Conservation (phyloP, 2,888 invertebrate genomes). For the Asteroscopus sphinx region DNA sequence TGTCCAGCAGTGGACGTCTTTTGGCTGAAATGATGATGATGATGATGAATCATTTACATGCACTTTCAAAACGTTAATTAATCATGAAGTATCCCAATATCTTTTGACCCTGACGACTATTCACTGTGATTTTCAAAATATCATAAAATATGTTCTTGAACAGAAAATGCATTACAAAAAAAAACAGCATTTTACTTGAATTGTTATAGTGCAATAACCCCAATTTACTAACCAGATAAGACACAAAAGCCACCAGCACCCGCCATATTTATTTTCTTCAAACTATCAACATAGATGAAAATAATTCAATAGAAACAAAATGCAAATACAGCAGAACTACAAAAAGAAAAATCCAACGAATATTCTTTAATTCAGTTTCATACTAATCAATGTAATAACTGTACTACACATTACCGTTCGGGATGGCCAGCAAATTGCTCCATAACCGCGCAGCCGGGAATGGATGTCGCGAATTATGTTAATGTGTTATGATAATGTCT, state of each 20-base stretch:
- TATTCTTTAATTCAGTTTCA: conserved; percentile 37
- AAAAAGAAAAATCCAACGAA: conserved; percentile 11
- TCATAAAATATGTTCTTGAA: too few species aligned
- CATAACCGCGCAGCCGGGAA: conserved; percentile 62
- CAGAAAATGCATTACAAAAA: too few species aligned
- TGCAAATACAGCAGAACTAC: conserved; percentile 20
- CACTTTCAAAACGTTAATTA: too few species aligned
- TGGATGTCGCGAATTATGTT: conserved; percentile 76
- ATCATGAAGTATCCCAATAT: too few species aligned
- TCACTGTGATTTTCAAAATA: too few species aligned
- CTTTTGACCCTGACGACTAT: too few species aligned
- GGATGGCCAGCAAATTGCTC: conserved; percentile 68
- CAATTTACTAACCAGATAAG: background rate
- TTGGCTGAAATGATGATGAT: too few species aligned
- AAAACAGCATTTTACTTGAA: too few species aligned
- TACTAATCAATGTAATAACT: conserved; percentile 66
- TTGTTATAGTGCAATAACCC: conserved; percentile 8
- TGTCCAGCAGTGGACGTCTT: too few species aligned
- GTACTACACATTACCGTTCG: conserved; percentile 63
- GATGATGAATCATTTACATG: too few species aligned
- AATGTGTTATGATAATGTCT: conserved; percentile 80
- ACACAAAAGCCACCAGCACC: background rate
- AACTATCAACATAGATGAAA: conserved; percentile 7
- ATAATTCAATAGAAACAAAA: conserved; percentile 23
- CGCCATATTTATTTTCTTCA: conserved; percentile 3